Percentiles rank a stretch among this genome's conserved stretches.
Evolutionary conservation across 1,140 invertebrate genomes (phyloP).

Genomic region (Penaeus chinensis): DNA sequence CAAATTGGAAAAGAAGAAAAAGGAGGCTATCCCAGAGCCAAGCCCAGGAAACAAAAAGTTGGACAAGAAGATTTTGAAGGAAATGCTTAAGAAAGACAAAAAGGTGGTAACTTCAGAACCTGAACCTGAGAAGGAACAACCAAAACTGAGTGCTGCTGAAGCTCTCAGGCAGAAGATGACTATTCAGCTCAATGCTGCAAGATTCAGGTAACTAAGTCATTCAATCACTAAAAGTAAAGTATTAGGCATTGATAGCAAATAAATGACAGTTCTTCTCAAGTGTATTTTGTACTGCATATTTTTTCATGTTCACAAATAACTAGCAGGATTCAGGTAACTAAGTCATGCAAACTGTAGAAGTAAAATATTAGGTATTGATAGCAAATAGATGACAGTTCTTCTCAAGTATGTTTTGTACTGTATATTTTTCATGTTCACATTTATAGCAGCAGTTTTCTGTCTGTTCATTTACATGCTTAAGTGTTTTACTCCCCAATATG

Average conservation of each 20-base stretch:
- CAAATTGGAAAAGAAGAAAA: no score
- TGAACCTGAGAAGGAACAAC: not conserved
- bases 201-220: conserved; percentile 71
- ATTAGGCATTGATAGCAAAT: not conserved
- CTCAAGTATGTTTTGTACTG: no score
- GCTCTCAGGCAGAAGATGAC: conserved; percentile 11
- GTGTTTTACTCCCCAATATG: no score
- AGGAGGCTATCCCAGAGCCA: no score
- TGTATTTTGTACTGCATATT: no score
- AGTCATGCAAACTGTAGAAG: no score
- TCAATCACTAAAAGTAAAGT: not conserved
- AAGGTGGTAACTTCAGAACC: not conserved
- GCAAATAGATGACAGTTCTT: not conserved
- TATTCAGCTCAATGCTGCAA: conserved; percentile 64
- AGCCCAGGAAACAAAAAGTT: not conserved
- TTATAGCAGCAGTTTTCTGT: no score
- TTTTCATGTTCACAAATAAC: no score
- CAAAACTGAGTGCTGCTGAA: not conserved
- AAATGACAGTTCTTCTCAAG: no score
- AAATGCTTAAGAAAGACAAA: not conserved
- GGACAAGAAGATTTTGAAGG: not conserved
- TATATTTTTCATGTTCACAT: no score
- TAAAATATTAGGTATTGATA: not conserved
- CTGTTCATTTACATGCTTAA: no score
- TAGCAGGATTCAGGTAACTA: conserved; percentile 72